phyloP scores from a whole-genome alignment of 2,113 vertebrate species.

The Lathamus discolor region DNA sequence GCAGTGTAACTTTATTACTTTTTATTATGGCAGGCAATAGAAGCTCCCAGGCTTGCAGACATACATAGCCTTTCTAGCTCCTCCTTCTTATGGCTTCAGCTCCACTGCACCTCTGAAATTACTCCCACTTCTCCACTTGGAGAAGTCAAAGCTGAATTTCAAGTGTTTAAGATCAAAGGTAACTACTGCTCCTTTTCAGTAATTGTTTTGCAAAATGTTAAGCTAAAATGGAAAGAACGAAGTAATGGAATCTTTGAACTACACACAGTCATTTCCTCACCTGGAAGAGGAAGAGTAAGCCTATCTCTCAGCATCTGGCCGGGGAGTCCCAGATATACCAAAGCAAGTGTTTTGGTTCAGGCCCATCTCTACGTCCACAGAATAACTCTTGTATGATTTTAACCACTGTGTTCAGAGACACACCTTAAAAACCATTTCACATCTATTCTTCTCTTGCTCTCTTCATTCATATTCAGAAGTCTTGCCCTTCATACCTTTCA shows the following conservation, averaged over 20 bases:
- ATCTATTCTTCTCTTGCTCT: neutral
- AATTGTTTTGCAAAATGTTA: slow-evolving; percentile 24
- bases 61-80: neutral
- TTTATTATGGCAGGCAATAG: neutral
- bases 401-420: neutral
- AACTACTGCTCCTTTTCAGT: neutral
- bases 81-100: neutral
- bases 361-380: neutral
- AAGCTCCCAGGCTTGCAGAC: neutral
- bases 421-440: neutral
- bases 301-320: neutral
- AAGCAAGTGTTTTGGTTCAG: neutral
- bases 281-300: neutral
- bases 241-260: neutral
- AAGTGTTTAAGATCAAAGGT: neutral
- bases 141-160: neutral
- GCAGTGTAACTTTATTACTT: neutral
- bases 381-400: neutral
- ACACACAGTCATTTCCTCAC: neutral
- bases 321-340: neutral
- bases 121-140: neutral
- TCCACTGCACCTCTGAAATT: neutral
- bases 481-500: neutral
- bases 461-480: neutral
- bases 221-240: neutral